phyloP scores from a whole-genome alignment of 1,140 invertebrate species.

The Drosophila sucinea region DNA sequence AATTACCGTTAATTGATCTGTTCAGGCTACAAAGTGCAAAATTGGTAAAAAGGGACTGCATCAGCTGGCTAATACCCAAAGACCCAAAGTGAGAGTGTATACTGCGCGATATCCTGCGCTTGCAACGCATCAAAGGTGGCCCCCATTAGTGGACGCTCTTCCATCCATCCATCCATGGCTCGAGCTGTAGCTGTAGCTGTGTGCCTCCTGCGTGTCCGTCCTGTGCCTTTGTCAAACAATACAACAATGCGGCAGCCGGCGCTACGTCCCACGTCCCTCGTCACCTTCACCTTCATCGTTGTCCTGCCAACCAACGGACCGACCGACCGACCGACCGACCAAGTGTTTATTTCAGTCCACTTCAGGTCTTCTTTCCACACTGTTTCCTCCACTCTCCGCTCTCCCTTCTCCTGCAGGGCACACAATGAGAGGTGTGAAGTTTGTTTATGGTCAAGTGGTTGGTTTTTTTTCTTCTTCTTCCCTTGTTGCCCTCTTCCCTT shows the following conservation, averaged over 20 bases:
- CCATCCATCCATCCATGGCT: too few species aligned
- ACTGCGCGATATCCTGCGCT: constrained; percentile 24
- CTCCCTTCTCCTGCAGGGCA: constrained; percentile 16
- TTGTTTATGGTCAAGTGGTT: constrained; percentile 79
- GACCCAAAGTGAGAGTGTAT: constrained; percentile 4
- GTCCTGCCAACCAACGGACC: constrained; percentile 23
- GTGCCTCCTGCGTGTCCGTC: constrained; percentile 26
- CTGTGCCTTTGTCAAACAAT: constrained; percentile 58
- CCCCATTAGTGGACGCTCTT: constrained; percentile 58
- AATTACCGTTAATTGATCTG: constrained; percentile 70
- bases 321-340: constrained; percentile 35
- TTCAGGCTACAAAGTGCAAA: constrained; percentile 35
- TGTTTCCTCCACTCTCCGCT: not conserved
- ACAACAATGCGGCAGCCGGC: constrained; percentile 45
- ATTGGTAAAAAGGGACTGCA: constrained; percentile 18
- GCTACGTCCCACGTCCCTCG: constrained; percentile 6
- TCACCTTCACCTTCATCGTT: constrained; percentile 6
- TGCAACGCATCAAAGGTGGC: constrained; percentile 30
- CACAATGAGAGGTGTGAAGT: constrained; percentile 76
- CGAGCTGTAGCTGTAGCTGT: constrained; percentile 14
- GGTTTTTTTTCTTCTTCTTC: constrained; percentile 33
- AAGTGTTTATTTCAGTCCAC: constrained; percentile 79
- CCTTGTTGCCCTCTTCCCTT: constrained; percentile 29
- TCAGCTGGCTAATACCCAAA: constrained; percentile 48
- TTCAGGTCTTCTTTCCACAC: constrained; percentile 48